Percentiles rank a stretch among this genome's conserved stretches.
Evolutionary conservation across 2,797 vertebrate species (phyloP).

Genomic region (Takifugu rubripes): DNA sequence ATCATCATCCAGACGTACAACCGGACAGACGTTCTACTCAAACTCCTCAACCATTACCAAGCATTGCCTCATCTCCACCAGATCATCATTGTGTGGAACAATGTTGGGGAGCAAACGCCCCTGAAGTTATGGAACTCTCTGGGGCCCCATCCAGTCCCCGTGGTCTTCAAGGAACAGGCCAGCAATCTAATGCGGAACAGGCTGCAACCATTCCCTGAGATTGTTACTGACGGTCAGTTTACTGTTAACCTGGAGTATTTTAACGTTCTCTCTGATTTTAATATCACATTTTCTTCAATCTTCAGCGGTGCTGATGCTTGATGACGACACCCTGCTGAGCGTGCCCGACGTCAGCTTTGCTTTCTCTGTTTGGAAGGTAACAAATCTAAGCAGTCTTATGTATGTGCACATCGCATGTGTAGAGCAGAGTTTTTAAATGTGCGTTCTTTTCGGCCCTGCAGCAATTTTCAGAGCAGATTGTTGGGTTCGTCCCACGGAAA

Average conservation of each 20-base stretch:
- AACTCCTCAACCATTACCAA: slow-evolving; percentile 93
- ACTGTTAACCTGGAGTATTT: not conserved
- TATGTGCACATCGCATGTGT: not conserved
- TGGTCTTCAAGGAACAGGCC: slow-evolving; percentile 86
- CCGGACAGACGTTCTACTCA: slow-evolving; percentile 89
- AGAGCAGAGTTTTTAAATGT: no score
- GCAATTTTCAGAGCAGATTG: slow-evolving; percentile 94
- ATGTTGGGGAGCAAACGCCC: slow-evolving; percentile 82
- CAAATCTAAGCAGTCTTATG: no score
- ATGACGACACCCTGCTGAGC: slow-evolving; percentile 90
- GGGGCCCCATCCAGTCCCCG: slow-evolving; percentile 88
- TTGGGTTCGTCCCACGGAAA: slow-evolving; percentile 92
- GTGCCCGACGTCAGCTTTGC: slow-evolving; percentile 90
- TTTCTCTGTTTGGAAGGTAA: slow-evolving; percentile 96
- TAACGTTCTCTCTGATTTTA: not conserved
- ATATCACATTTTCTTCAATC: slow-evolving; percentile 17
- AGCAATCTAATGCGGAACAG: slow-evolving; percentile 89
- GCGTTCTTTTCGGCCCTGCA: slow-evolving; percentile 46
- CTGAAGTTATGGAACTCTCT: slow-evolving; percentile 83
- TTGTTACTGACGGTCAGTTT: slow-evolving; percentile 84
- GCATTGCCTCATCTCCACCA: slow-evolving; percentile 84
- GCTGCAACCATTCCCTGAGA: slow-evolving; percentile 84
- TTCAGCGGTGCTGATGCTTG: slow-evolving; percentile 90
- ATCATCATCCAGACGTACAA: slow-evolving; percentile 93
- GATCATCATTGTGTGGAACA: slow-evolving; percentile 94